Evolutionary conservation across 1,140 invertebrate species (phyloP).

Genomic region (Mycetomoellerius zeteki): DNA sequence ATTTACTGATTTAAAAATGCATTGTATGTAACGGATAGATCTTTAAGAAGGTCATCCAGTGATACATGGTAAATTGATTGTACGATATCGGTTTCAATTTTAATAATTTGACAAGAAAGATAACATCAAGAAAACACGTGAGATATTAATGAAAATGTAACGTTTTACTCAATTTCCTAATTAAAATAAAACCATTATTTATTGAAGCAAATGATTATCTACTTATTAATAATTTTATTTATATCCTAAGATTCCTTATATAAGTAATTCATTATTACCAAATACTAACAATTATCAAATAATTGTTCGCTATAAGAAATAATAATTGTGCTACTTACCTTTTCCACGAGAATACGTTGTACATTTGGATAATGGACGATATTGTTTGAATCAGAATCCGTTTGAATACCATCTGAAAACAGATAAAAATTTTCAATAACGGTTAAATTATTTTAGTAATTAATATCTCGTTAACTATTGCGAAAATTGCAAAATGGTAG

Average conservation of each 20-base stretch:
- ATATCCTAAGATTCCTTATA: background rate
- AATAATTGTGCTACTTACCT: constrained; percentile 58
- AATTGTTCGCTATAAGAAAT: background rate
- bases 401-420: constrained; percentile 76
- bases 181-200: background rate
- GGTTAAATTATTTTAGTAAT: background rate
- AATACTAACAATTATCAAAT: background rate
- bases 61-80: background rate
- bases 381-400: constrained; percentile 71
- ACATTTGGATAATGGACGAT: constrained; percentile 75
- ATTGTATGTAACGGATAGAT: constrained; percentile 46
- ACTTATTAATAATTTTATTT: background rate
- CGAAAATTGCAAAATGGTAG: too few relatives aligned
- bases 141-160: too few relatives aligned
- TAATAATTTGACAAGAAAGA: background rate
- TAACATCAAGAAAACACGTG: background rate
- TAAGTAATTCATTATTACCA: background rate
- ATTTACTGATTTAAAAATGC: constrained; percentile 55
- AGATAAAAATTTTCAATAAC: constrained; percentile 23
- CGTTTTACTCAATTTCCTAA: background rate
- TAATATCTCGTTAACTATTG: too few relatives aligned
- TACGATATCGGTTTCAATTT: background rate
- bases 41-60: constrained; percentile 11
- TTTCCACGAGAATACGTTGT: constrained; percentile 62
- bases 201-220: background rate